Percentiles rank a stretch among this genome's conserved stretches.
Conservation (phyloP, 2,888 invertebrate genomes). For the Stenurella melanura region DNA sequence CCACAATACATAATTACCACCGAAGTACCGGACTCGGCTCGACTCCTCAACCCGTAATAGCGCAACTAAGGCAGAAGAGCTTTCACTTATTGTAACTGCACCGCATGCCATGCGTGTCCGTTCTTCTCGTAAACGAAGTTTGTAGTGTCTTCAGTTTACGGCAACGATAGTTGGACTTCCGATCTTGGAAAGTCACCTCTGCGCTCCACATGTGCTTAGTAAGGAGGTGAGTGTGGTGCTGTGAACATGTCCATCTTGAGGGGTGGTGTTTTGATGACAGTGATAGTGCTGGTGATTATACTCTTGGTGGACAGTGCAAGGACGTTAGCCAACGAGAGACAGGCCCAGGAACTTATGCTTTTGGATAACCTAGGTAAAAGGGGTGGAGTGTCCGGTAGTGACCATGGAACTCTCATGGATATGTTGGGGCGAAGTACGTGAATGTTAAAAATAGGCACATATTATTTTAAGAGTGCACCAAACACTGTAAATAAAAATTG, state of each 20-base stretch:
- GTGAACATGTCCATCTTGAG: constrained; percentile 63
- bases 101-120: constrained; percentile 60
- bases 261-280: constrained; percentile 56
- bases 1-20: background rate
- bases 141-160: constrained; percentile 59
- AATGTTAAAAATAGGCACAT: background rate
- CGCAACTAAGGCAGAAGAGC: constrained; percentile 57
- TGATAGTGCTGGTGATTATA: constrained; percentile 55
- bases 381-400: constrained; percentile 75
- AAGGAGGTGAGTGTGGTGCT: constrained; percentile 60
- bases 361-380: constrained; percentile 84
- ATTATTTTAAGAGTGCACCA: background rate
- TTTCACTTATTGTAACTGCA: constrained; percentile 65
- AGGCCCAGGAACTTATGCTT: constrained; percentile 85
- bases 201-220: constrained; percentile 62
- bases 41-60: constrained; percentile 30
- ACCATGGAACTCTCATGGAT: constrained; percentile 86
- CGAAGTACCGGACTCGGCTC: constrained; percentile 40
- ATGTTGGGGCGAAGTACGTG: constrained; percentile 88
- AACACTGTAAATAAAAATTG: background rate
- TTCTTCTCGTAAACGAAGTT: constrained; percentile 57
- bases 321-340: constrained; percentile 77
- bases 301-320: constrained; percentile 62
- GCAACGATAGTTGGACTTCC: constrained; percentile 60
- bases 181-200: constrained; percentile 64